Base-by-base conservation (phyloP, 64 coral and sea anemone genomes). In the Montipora cactus region DNA sequence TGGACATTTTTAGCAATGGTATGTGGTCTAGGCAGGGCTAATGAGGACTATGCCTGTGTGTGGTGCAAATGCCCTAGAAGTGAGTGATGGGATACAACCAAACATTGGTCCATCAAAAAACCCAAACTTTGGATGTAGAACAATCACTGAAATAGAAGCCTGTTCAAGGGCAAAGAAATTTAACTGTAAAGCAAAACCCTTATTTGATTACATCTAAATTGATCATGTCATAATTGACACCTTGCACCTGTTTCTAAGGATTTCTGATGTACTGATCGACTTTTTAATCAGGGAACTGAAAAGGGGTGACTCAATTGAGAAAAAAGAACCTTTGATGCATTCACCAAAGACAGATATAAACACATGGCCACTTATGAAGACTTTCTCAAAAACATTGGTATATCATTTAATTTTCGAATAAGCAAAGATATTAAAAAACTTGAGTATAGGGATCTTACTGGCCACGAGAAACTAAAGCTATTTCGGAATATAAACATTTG, bases 21-120 rank as follows among this genome's bases (percentile, higher is more conserved):
- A 46, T 90, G 79, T 94, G 87, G 84, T 1, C 59, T 94, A 20
- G 87, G 93, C 2, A 77, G 18, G 25, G 87, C 88, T 58, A 95
- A 90, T 78, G 70, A 95, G 11, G 93, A 95, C 53, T 69, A 95
- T 90, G 93, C 88, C n/a, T 95, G 93, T 69, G 79, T 95, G 11
- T 90, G 93, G 93, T 95, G 93, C 82, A 95, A 90, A 59, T 95
- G 93, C 49, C 87, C 93, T 28, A 89, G 71, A 45, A 2, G 47
- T 7, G 21, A 94, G 16, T 51, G 88, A 5, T 84, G 19, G 67
- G 61, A 85, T 44, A 77, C 49, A 12, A 90, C 48, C n/a, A 95
- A 95, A 85, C 20, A 83, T 9, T 95, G 88, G 87, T 90, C 87
- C 8, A 72, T 90, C 12, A 90, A 21, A 76, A 72, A 94, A 72